Evolutionary conservation across 1,140 invertebrate genomes (phyloP), one percentile per base, ranked within the genome.

Genomic region (Caenorhabditis latens): DNA sequence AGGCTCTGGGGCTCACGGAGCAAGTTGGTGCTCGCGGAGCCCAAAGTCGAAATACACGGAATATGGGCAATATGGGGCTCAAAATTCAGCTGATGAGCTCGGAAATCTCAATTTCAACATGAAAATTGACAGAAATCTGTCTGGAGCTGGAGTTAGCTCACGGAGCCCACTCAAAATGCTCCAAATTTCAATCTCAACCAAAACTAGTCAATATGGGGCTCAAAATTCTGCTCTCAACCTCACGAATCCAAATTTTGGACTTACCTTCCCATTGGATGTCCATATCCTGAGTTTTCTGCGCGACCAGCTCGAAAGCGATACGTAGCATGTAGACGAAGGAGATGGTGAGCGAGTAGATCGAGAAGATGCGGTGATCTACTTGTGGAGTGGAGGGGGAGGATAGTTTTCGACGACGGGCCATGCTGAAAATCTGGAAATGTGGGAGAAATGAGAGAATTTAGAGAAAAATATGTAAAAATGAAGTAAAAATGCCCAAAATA

Each of bases 241-340:
- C 13, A 0, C 16, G 13, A 58, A 21, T 53, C 16, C 50, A 4
- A 53, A 53, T 53, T 13, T 53, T 4, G 8, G 0, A n/a, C 21
- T 21, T 4, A 79, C 71, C 71, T 79, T 79, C 13, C 71, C 71
- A 79, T 21, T 79, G 71, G 50, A 79, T 24, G 50, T 79, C 71
- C 21, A 19, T 50, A 4, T 79, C 71, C 71, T 50, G 19, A 50
- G 46, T 50, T 50, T 48, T 50, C 46, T 21, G 16, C 0, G 71
- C 71, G n/a, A 79, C 71, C 19, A 79, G n/a, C n/a, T 79, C 71
- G 24, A 79, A 79, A 53, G 46, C 71, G 19, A 79, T 79, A 5
- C 71, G 71, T 1, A 79, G 71, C 71, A 79, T 79, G 71, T 50
- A 79, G n/a, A 79, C 71, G 24, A 79, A 79, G 24, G 71, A 79